These are phyloP conservation scores for Bacillus rossius DNA, from an alignment of 1,140 invertebrate species.

Conservation along the genomic window DNA sequence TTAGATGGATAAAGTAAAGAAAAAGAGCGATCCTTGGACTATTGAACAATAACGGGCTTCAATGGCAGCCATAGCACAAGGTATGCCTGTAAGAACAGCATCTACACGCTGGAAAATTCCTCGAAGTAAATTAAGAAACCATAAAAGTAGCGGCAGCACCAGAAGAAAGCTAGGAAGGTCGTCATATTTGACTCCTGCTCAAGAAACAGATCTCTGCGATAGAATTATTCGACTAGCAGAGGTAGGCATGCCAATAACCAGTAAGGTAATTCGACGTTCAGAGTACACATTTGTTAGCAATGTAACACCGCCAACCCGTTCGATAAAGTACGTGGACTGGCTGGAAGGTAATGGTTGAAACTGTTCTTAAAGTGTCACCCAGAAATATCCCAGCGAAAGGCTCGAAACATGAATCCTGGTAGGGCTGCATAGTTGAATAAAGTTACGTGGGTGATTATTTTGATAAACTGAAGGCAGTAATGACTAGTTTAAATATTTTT, in stretches of 20 bases:
- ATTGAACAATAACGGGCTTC: too few relatives aligned
- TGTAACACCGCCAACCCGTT: slow-evolving; percentile 26
- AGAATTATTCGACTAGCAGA: slow-evolving; percentile 26
- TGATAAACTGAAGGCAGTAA: slow-evolving; percentile 28
- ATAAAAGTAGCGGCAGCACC: too few relatives aligned
- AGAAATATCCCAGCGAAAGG: slow-evolving; percentile 26
- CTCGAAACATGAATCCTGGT: slow-evolving; percentile 34
- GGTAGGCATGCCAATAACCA: slow-evolving; percentile 29
- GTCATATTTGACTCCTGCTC: background rate
- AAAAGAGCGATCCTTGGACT: too few relatives aligned
- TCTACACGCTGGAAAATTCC: too few relatives aligned
- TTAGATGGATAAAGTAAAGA: too few relatives aligned
- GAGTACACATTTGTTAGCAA: slow-evolving; percentile 27
- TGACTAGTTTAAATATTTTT: slow-evolving; percentile 25
- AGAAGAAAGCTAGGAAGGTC: too few relatives aligned
- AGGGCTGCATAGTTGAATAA: slow-evolving; percentile 35
- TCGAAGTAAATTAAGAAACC: too few relatives aligned
- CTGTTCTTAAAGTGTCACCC: slow-evolving; percentile 26
- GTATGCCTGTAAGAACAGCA: too few relatives aligned
- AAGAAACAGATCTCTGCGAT: slow-evolving; percentile 25
- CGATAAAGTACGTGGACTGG: too few relatives aligned
- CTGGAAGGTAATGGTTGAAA: slow-evolving; percentile 1
- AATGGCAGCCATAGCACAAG: too few relatives aligned
- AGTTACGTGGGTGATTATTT: slow-evolving; percentile 32
- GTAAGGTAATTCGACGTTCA: slow-evolving; percentile 20